These are phyloP conservation scores for Mongoloraphidia duomilia DNA, from an alignment of 2,888 invertebrate genomes.

Conservation along the genomic window DNA sequence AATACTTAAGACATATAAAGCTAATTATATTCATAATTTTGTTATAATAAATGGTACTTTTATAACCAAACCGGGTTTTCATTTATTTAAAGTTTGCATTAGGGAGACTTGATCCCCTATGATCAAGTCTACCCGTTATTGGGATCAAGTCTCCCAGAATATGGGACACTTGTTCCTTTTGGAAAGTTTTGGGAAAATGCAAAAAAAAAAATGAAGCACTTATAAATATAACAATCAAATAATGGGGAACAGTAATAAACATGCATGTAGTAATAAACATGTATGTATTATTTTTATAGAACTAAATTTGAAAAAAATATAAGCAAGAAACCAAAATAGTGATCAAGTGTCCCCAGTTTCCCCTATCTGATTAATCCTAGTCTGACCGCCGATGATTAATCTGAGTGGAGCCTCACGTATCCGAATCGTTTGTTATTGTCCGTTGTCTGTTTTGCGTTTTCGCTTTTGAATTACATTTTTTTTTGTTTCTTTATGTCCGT, in stretches of 20 bases:
- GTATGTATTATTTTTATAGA: not conserved
- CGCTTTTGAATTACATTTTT: too few relatives aligned
- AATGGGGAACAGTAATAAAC: too few relatives aligned
- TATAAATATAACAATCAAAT: not conserved
- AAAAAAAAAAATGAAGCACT: not conserved
- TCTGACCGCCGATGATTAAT: too few relatives aligned
- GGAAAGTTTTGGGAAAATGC: not conserved
- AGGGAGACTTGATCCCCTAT: conserved; percentile 4
- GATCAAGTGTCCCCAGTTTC: not conserved
- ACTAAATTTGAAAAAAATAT: not conserved
- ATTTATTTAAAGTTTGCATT: not conserved
- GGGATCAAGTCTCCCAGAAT: conserved; percentile 7
- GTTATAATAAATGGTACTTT: not conserved
- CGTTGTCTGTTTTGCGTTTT: too few relatives aligned
- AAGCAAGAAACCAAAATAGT: not conserved
- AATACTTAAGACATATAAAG: too few relatives aligned
- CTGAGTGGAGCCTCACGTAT: too few relatives aligned
- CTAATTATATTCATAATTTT: too few relatives aligned
- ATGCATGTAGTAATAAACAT: too few relatives aligned
- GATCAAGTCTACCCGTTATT: conserved; percentile 6
- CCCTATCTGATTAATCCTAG: not conserved
- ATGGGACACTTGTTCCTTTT: not conserved
- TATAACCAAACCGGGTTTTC: not conserved
- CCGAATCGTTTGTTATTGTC: too few relatives aligned
- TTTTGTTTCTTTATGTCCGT: too few relatives aligned